These are phyloP conservation scores for Drosophila infuscata DNA, from an alignment of 2,888 invertebrate genomes.

Conservation along the genomic window DNA sequence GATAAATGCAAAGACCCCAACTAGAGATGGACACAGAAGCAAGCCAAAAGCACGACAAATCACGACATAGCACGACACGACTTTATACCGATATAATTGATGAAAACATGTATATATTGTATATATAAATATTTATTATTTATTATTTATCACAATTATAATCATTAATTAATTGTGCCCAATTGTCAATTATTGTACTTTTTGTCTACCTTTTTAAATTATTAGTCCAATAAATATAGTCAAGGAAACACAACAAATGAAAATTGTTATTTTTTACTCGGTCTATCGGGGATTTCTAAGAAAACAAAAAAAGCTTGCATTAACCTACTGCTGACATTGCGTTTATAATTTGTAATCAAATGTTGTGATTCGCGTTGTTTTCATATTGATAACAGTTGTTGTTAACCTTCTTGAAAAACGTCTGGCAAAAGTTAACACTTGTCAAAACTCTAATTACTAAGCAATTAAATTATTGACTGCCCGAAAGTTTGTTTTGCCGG, in stretches of 20 bases:
- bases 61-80: not conserved
- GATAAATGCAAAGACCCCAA: slow-evolving; percentile 12
- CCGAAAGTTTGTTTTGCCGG: slow-evolving; percentile 29
- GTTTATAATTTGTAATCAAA: slow-evolving; percentile 48
- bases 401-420: slow-evolving; percentile 10
- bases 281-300: not conserved
- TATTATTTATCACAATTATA: not conserved
- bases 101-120: not conserved
- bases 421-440: slow-evolving; percentile 31
- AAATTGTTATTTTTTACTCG: not conserved
- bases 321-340: slow-evolving; percentile 27
- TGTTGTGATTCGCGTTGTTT: slow-evolving; percentile 25
- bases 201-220: not conserved
- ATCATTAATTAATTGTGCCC: not conserved
- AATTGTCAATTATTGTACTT: not conserved
- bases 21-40: not conserved
- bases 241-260: not conserved
- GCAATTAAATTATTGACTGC: slow-evolving; percentile 64
- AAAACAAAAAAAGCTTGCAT: not conserved
- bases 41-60: not conserved
- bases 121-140: not conserved
- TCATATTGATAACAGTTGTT: slow-evolving; percentile 28
- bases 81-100: not conserved
- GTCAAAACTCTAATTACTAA: slow-evolving; percentile 61
- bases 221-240: not conserved